Conservation (phyloP, 2,888 invertebrate genomes). For the Homarus gammarus region DNA sequence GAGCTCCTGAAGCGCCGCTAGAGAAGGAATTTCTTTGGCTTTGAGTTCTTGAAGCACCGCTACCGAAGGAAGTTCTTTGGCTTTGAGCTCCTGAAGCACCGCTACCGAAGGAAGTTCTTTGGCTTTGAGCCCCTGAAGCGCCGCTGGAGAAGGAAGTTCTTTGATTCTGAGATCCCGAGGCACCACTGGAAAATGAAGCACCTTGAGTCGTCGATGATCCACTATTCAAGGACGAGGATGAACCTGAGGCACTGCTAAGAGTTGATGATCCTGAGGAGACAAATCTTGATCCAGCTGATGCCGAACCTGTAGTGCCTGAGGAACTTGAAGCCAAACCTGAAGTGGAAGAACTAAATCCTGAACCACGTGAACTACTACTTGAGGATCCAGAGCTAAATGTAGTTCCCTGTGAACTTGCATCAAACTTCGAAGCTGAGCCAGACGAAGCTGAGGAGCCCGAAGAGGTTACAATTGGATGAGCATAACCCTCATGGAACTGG, state of each 20-base stretch:
- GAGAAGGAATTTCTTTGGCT: no score
- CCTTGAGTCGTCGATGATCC: no score
- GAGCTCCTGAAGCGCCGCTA: no score
- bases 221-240: not conserved
- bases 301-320: not conserved
- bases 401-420: not conserved
- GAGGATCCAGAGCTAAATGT: not conserved
- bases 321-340: not conserved
- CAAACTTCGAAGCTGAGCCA: no score
- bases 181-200: not conserved
- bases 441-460: no score
- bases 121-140: not conserved
- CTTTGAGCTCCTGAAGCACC: not conserved
- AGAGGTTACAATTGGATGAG: no score
- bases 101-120: not conserved
- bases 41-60: not conserved
- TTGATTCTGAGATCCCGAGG: not conserved
- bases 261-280: not conserved
- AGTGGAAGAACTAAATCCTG: not conserved
- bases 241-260: not conserved
- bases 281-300: not conserved
- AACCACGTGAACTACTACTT: not conserved
- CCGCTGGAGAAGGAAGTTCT: not conserved
- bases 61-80: not conserved
- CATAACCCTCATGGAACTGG: conserved; percentile 9